Conservation (phyloP, 2,797 vertebrate species). For the Zenarchopterus dispar region DNA sequence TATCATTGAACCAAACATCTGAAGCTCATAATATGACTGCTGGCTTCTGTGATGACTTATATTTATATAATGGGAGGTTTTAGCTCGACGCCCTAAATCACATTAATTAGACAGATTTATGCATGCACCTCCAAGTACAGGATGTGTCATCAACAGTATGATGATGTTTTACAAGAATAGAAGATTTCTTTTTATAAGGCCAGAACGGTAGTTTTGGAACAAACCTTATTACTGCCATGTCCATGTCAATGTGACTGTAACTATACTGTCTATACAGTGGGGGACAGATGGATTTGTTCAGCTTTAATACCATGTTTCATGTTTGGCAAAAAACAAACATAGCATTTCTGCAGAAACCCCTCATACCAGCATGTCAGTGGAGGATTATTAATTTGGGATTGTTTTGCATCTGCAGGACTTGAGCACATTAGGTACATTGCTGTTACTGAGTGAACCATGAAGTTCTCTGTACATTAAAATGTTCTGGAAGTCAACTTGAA, state of each 20-base stretch:
- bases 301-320: no score
- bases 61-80: not conserved
- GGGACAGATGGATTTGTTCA: no score
- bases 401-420: no score
- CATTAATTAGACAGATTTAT: conserved; percentile 11
- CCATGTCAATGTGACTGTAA: not conserved
- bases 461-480: no score
- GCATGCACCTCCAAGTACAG: not conserved
- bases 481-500: no score
- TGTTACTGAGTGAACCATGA: no score
- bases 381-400: no score
- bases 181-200: conserved; percentile 5
- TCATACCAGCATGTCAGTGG: no score
- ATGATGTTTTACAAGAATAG: not conserved
- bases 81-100: conserved; percentile 2
- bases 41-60: not conserved
- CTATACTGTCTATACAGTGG: no score
- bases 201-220: not conserved
- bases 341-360: no score
- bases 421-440: no score
- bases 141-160: conserved; percentile 6
- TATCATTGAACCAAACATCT: conserved; percentile 1
- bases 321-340: no score
- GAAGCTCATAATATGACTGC: not conserved
- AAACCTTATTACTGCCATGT: not conserved